phyloP scores from a whole-genome alignment of 2,888 invertebrate genomes.

The Eilema caniola region DNA sequence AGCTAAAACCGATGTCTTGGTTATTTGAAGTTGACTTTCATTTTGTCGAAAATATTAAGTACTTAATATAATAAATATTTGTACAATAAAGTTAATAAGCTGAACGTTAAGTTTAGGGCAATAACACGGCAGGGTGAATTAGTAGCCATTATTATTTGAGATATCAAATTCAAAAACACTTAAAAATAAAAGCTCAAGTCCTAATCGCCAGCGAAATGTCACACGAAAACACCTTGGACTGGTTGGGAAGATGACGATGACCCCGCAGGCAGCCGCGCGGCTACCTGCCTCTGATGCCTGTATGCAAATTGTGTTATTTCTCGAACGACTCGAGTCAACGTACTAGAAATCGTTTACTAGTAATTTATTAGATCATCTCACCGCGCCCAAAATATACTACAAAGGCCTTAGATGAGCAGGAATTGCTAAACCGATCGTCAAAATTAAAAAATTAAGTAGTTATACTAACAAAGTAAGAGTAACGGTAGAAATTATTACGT shows the following conservation, averaged over 20 bases:
- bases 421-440: slow-evolving; percentile 23
- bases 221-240: slow-evolving; percentile 73
- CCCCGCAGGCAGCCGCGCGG: slow-evolving; percentile 64
- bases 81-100: slow-evolving; percentile 44
- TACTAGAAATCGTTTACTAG: slow-evolving; percentile 68
- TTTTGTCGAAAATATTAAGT: slow-evolving; percentile 26
- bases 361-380: slow-evolving; percentile 77
- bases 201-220: slow-evolving; percentile 78
- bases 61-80: slow-evolving; percentile 22
- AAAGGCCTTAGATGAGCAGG: slow-evolving; percentile 38
- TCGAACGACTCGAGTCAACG: slow-evolving; percentile 75
- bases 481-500: no score
- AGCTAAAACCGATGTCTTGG: background rate
- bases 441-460: background rate
- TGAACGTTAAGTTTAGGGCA: slow-evolving; percentile 43
- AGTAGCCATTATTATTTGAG: slow-evolving; percentile 47
- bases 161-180: slow-evolving; percentile 44
- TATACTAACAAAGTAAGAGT: no score
- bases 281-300: slow-evolving; percentile 79
- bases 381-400: slow-evolving; percentile 50
- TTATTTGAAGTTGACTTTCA: background rate
- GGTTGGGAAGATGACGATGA: slow-evolving; percentile 81
- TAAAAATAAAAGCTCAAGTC: slow-evolving; percentile 62
- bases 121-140: slow-evolving; percentile 40
- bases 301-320: slow-evolving; percentile 82